These are phyloP conservation scores for Trissonchulus sp. DNA, from an alignment of 2,888 invertebrate species.

Conservation along the genomic window DNA sequence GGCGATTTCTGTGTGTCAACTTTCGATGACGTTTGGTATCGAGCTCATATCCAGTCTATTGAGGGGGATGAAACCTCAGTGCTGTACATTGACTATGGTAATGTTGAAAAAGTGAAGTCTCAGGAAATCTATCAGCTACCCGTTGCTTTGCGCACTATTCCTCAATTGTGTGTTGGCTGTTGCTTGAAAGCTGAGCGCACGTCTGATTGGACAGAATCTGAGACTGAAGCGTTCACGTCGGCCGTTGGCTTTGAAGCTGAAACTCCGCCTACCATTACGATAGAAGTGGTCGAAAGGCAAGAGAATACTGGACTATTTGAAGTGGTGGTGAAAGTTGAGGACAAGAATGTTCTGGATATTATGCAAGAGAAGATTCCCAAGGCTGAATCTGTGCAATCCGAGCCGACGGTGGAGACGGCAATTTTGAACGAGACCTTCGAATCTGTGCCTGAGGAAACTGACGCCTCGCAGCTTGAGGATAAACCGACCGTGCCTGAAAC, in stretches of 20 bases:
- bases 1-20: neutral
- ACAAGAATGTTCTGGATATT: too few relatives aligned
- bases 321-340: too few relatives aligned
- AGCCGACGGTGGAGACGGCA: too few relatives aligned
- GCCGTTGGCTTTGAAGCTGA: neutral
- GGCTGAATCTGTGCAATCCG: too few relatives aligned
- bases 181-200: neutral
- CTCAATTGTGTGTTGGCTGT: neutral
- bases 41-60: neutral
- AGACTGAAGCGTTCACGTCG: neutral
- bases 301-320: too few relatives aligned
- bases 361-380: too few relatives aligned
- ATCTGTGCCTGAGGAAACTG: too few relatives aligned
- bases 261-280: too few relatives aligned
- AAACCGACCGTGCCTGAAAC: too few relatives aligned
- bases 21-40: neutral
- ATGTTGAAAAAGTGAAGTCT: neutral
- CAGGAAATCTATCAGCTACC: neutral
- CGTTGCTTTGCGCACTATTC: neutral
- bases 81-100: neutral
- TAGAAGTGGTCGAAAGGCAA: too few relatives aligned
- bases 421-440: too few relatives aligned
- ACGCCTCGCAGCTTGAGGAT: too few relatives aligned
- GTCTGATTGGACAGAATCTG: neutral
- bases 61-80: neutral